Evolutionary conservation across 2,113 vertebrate species (phyloP), one percentile per base, ranked within the genome.

Genomic region (Noctilio leporinus): DNA sequence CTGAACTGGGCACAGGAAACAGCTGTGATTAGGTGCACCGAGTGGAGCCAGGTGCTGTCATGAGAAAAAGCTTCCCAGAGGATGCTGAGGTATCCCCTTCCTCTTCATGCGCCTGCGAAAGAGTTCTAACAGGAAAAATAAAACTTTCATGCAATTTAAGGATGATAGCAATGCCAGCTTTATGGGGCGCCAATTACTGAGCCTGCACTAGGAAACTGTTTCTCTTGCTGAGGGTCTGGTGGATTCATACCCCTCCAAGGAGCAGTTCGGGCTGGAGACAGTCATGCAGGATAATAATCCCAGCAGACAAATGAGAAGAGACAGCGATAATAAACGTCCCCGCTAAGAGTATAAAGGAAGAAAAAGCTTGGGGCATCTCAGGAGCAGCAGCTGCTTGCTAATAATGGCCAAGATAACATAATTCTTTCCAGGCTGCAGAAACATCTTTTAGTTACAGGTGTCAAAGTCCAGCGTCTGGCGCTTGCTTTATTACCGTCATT

Each of bases 351-450:
- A 70, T 0, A 15, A 88, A 94, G 43, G 96, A 86, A 94, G 76
- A 9, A 64, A 89, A 94, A 96, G 81, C 95, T 94, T 43, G 0
- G 90, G 96, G 95, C 96, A 89, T 64, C 70, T 97, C 84, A 55
- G 80, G 57, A 96, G 94, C 93, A 77, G 62, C 81, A 83, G 57
- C 86, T 96, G 95, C 96, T 98, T 91, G 95, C 94, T 97, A 98
- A 98, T 94, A 95, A 97, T 98, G 91, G 89, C 40, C 88, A 77
- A 70, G 95, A 96, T 65, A 97, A 96, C 84, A 6, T 6, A 55
- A 88, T 84, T 91, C 75, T 84, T 84, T 69, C 86, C 33, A 80
- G 55, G 15, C 64, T 86, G 92, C 30, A 24, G 0, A 94, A 94
- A 57, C 77, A 95, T 96, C 75, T 90, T 96, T 67, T 6, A 67